Evolutionary conservation across 2,113 vertebrate genomes (phyloP), one percentile per base, ranked within the genome.

Genomic region (Hypomesus transpacificus): DNA sequence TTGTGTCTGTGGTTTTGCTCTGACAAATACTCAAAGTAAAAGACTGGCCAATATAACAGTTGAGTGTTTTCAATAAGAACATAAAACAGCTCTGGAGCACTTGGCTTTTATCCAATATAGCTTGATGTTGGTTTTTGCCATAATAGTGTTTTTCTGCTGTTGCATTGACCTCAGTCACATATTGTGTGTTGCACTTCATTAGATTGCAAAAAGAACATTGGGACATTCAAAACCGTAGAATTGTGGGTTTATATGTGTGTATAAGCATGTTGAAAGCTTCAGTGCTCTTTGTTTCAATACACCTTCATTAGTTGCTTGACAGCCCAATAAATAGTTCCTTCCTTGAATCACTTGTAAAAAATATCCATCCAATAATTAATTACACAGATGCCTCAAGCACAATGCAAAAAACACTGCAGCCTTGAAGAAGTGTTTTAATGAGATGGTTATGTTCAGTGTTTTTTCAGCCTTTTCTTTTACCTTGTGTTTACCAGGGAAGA

Each of bases 401-500:
- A 70, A 22, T 62, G 54, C 14, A 20, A 7, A 20, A 51, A 46
- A 13, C 39, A 46, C 39, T 11, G 9, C 39, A 46, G 39, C 39
- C 9, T 46, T 46, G 39, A 46, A 28, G 63, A 53, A 50, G 4
- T 46, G 54, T 61, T 53, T 71, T 21, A 58, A 56, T 57, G 46
- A 60, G 50, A 58, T 70, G 9, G 51, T 46, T 74, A 72, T 16
- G 3, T 31, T 58, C 14, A 18, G 61, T 9, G 14, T 20, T 24
- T n/a, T 67, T 60, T 73, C 66, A 21, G 71, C 22, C 79, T 70
- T 65, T 61, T 60, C 76, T 66, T 69, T 68, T 68, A 39, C 31
- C 14, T 64, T 34, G 20, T 68, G 18, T 75, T 75, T 74, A 57
- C 5, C 66, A 92, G 90, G 74, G 88, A 88, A 66, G 86, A 91